Evolutionary conservation across 2,888 invertebrate genomes (phyloP).

Genomic region (Caenorhabditis sinica): DNA sequence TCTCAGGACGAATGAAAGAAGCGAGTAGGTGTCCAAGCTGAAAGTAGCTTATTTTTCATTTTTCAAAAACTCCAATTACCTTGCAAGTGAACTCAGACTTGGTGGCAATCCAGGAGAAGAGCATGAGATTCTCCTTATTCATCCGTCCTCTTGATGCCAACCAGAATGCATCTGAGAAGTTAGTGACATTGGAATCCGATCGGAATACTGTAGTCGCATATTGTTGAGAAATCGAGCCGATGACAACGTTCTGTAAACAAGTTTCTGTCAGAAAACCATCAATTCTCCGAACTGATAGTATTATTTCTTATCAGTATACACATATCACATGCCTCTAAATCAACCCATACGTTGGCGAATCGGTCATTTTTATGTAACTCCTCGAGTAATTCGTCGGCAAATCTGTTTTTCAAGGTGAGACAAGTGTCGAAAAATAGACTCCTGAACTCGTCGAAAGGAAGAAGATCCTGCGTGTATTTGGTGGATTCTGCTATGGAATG

Average conservation of each 20-base stretch:
- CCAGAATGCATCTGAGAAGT: conserved; percentile 63
- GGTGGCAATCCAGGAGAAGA: conserved; percentile 60
- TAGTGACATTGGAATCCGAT: conserved; percentile 57
- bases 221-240: conserved; percentile 56
- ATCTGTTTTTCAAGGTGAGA: conserved; percentile 32
- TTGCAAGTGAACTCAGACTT: conserved; percentile 60
- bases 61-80: neutral
- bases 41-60: neutral
- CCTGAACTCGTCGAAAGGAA: conserved; percentile 55
- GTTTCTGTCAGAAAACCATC: conserved; percentile 25
- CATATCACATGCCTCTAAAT: conserved; percentile 55
- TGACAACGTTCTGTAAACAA: conserved; percentile 55
- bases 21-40: conserved; percentile 49
- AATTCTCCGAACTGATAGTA: conserved; percentile 37
- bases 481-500: neutral
- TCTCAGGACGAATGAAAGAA: conserved; percentile 53
- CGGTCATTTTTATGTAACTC: conserved; percentile 52
- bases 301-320: conserved; percentile 26
- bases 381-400: conserved; percentile 48
- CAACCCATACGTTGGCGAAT: conserved; percentile 61
- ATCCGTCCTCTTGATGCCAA: conserved; percentile 51
- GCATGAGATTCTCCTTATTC: conserved; percentile 53
- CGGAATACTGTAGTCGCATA: conserved; percentile 57
- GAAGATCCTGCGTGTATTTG: conserved; percentile 24
- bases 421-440: conserved; percentile 41